phyloP scores from a whole-genome alignment of 2,888 invertebrate genomes.

The Eubasilissa splendida region DNA sequence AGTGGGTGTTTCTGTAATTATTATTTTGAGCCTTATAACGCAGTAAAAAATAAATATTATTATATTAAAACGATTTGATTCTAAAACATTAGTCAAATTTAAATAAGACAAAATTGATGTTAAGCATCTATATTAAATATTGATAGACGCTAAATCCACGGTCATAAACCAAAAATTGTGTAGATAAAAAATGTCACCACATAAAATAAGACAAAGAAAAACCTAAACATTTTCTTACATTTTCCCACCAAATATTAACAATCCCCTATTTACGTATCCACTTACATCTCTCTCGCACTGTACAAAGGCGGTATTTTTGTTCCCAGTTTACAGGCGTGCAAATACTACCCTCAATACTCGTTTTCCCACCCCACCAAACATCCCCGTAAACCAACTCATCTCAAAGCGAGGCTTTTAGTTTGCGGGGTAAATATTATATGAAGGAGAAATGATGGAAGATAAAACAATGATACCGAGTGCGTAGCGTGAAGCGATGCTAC shows the following conservation, averaged over 20 bases:
- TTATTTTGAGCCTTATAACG: too few relatives aligned
- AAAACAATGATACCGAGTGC: too few relatives aligned
- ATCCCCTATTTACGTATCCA: not conserved
- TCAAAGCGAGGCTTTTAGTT: constrained; percentile 21
- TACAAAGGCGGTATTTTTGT: constrained; percentile 10
- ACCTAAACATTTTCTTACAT: constrained; percentile 7
- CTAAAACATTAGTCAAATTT: too few relatives aligned
- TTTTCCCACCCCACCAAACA: constrained; percentile 21
- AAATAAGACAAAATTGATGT: too few relatives aligned
- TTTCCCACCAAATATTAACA: constrained; percentile 33
- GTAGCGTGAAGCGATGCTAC: too few relatives aligned
- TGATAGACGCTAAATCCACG: too few relatives aligned
- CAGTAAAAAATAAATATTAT: too few relatives aligned
- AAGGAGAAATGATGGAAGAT: too few relatives aligned
- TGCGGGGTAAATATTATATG: constrained; percentile 22
- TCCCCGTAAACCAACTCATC: constrained; percentile 33
- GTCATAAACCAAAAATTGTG: not conserved
- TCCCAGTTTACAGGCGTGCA: constrained; percentile 19
- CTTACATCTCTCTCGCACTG: not conserved
- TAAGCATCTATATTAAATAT: too few relatives aligned
- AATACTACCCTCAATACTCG: constrained; percentile 23
- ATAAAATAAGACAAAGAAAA: constrained; percentile 15
- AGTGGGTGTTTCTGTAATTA: too few relatives aligned
- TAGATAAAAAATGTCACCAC: not conserved
- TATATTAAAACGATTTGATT: too few relatives aligned